phyloP scores from a whole-genome alignment of 2,113 vertebrate species.

The Eonycteris spelaea region DNA sequence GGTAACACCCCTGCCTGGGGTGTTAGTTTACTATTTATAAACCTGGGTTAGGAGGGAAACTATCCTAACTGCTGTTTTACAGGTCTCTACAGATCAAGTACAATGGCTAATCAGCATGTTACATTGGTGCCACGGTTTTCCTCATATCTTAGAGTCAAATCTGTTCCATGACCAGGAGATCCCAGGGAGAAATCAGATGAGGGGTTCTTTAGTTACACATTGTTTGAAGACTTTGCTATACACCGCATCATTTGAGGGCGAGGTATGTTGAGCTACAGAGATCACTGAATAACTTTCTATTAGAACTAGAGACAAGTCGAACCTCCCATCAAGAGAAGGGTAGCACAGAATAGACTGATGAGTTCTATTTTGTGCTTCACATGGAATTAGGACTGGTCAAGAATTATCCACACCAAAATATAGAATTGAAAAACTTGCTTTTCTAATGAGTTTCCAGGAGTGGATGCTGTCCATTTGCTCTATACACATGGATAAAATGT shows the following conservation, averaged over 20 bases:
- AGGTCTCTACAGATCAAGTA: conserved; percentile 1
- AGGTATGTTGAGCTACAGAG: neutral
- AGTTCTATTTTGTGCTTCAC: neutral
- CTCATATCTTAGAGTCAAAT: neutral
- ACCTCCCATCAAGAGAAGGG: neutral
- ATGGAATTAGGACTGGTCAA: neutral
- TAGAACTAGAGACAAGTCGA: neutral
- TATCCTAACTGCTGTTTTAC: neutral
- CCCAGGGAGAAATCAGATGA: neutral
- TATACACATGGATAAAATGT: neutral
- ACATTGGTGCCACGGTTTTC: neutral
- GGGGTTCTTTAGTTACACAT: neutral
- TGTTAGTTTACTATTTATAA: conserved; percentile 7
- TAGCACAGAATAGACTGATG: neutral
- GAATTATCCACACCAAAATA: neutral
- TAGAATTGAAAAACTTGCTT: neutral
- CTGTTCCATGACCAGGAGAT: neutral
- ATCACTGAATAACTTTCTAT: neutral
- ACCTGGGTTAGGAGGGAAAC: neutral
- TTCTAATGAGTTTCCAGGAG: neutral
- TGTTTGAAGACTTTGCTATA: neutral
- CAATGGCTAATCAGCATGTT: neutral
- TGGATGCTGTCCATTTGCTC: neutral
- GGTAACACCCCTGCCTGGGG: neutral
- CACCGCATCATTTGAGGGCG: fast-evolving